Evolutionary conservation across 2,797 vertebrate genomes (phyloP).

Genomic region (Chaunax sp.): DNA sequence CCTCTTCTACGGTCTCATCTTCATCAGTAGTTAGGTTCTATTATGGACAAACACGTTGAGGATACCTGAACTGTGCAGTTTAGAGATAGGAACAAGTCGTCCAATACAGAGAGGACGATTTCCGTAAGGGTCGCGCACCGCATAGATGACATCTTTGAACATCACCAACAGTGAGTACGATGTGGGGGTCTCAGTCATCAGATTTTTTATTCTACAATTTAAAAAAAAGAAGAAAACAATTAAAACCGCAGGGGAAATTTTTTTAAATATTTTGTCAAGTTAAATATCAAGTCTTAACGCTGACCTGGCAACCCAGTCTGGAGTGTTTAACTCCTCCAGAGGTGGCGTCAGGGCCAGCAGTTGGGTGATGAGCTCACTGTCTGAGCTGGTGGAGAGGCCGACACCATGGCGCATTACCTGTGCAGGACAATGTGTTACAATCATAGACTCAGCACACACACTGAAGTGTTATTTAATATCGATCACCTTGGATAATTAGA

Average conservation of each 20-base stretch:
- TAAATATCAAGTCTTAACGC: neutral
- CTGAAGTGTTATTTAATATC: neutral
- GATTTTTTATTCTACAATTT: slow-evolving; percentile 91
- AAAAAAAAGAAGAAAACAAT: neutral
- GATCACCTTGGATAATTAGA: neutral
- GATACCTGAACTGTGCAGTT: slow-evolving; percentile 89
- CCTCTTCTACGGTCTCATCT: neutral
- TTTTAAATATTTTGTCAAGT: too few species aligned
- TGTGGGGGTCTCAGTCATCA: slow-evolving; percentile 96
- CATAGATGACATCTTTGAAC: slow-evolving; percentile 96
- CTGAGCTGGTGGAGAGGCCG: slow-evolving; percentile 96
- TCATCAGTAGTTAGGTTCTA: neutral
- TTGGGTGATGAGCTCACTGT: slow-evolving; percentile 98
- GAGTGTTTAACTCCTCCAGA: slow-evolving; percentile 89
- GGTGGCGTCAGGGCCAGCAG: slow-evolving; percentile 96
- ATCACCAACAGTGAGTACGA: slow-evolving; percentile 96
- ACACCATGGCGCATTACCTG: slow-evolving; percentile 97
- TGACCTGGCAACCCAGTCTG: slow-evolving; percentile 98
- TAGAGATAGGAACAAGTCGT: slow-evolving; percentile 90
- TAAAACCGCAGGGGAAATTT: neutral
- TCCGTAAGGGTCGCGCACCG: slow-evolving; percentile 96
- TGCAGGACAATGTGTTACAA: slow-evolving; percentile 15
- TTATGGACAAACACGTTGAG: slow-evolving; percentile 5
- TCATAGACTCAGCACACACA: neutral
- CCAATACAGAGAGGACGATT: slow-evolving; percentile 96